Base-by-base conservation (phyloP, 2,888 invertebrate species). In the Hypercompe scribonia region DNA sequence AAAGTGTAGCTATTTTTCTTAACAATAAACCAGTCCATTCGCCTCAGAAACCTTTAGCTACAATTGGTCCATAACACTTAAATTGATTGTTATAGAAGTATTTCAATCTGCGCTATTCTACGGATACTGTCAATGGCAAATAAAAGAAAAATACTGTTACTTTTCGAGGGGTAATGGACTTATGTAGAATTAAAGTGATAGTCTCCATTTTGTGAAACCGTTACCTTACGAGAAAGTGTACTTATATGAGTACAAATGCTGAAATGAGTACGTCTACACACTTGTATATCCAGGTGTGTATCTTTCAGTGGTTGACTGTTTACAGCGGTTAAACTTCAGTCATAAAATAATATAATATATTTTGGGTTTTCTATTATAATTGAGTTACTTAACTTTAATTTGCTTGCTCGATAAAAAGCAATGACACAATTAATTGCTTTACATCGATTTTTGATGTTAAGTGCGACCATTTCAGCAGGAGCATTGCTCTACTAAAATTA, bases 21-120 rank as follows among this genome's bases (percentile, higher is more conserved):
- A 31, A 61, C 58, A 64, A 64, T 11, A 64, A 34, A 34, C 64
- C 64, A 64, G 67, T 34, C 50, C 21, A 24, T 50, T n/a, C 13
- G 24, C 46, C 50, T 46, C 33, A 34, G 21, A 68, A 46, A 42
- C 33, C n/a, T 34, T 46, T 39, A 36, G 34, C 54, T 65, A 64
- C 28, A 65, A 71, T 34, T 61, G 69, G 39, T 46, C 18, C 65
- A 11, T 36, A 65, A 64, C 70, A 46, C 63, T 70, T 46, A 33
- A 65, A 58, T 58, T 42, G 36, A 65, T 54, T 42, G 71, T 71
- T 65, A 54, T 66, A 33, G 39, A n/a, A 58, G 65, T 50, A 24
- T 54, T 65, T 54, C 65, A 65, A 70, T 46, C 33, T 64, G 64
- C 54, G 21, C 54, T 10, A 65, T 65, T 66, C 36, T 54, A 8